These are phyloP conservation scores for Microcebus griseorufus DNA, from an alignment of 2,113 vertebrate genomes.

Conservation along the genomic window DNA sequence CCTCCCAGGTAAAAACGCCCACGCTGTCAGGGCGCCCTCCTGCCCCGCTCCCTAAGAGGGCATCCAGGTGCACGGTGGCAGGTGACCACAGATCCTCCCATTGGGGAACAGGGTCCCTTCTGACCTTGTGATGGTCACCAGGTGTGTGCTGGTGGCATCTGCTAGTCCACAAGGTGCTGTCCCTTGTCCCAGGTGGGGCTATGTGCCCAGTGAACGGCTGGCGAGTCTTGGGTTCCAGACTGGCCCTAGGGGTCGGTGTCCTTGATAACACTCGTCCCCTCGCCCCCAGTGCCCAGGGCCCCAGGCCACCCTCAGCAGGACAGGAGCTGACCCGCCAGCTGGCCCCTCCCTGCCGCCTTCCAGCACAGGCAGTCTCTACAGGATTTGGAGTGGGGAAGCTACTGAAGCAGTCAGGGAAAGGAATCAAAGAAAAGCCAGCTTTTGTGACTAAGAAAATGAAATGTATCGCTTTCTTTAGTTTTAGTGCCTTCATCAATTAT, in stretches of 20 bases:
- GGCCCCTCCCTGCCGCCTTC: accelerated
- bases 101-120: accelerated
- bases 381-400: background rate
- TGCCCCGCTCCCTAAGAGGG: background rate
- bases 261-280: background rate
- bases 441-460: background rate
- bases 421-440: background rate
- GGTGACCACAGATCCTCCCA: background rate
- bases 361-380: background rate
- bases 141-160: background rate
- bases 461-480: background rate
- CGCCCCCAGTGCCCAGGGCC: background rate
- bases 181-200: background rate
- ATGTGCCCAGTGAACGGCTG: background rate
- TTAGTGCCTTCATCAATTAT: background rate
- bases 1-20: too few species aligned
- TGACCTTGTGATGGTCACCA: background rate
- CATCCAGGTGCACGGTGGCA: background rate
- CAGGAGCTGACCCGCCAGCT: background rate
- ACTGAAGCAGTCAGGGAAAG: background rate
- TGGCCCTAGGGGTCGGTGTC: background rate
- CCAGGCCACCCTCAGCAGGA: background rate
- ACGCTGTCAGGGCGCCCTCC: background rate
- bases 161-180: background rate
- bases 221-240: background rate